These are phyloP conservation scores for Spongia lamella DNA, from an alignment of 37 sponge, comb jelly and placozoan genomes.

Conservation along the genomic window DNA sequence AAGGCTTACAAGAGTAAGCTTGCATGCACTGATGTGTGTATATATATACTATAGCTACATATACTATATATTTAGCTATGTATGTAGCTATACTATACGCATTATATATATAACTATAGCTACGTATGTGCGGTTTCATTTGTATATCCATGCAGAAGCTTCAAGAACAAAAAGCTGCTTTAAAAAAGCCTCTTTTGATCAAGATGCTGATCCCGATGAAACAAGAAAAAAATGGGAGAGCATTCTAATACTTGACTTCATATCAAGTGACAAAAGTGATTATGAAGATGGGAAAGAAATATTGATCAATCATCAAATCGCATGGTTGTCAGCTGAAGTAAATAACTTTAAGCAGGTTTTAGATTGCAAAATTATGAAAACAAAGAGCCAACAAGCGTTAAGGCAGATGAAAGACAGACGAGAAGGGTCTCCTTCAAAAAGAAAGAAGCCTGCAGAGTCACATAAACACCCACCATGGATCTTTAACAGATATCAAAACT, in stretches of 20 bases:
- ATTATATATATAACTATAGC: no score
- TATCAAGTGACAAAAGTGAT: constrained; percentile 29
- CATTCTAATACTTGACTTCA: not conserved
- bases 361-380: not conserved
- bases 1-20: constrained; percentile 9
- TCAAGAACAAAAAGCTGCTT: constrained; percentile 5
- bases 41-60: no score
- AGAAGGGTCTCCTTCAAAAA: not conserved
- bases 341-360: not conserved
- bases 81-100: no score
- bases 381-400: constrained; percentile 2
- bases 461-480: no score
- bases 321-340: constrained; percentile 16
- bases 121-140: no score
- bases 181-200: constrained; percentile 1
- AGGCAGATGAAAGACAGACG: constrained; percentile 3
- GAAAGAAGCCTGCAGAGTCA: no score
- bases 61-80: no score
- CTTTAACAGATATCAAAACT: no score
- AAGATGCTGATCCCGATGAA: not conserved
- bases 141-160: no score
- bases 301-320: not conserved
- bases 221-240: constrained; percentile 4
- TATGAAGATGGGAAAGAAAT: not conserved
- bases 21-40: not conserved